A percentile compares a stretch with the other conserved stretches of the same genome.
These are phyloP conservation scores for Caenorhabditis panamensis DNA, from an alignment of 2,888 invertebrate species.

Conservation along the genomic window DNA sequence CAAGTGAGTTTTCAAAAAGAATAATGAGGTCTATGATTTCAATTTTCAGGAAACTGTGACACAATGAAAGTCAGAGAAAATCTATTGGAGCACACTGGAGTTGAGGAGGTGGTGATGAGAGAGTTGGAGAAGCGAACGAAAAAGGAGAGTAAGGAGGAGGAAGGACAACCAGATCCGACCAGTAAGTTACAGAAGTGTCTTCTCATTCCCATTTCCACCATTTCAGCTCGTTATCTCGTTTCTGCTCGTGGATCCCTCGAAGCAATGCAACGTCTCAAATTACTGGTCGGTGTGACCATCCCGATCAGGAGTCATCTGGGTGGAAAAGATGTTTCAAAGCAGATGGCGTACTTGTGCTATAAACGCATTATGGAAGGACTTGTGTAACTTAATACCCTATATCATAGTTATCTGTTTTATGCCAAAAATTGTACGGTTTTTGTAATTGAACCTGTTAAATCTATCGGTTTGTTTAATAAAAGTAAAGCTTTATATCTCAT, in stretches of 20 bases:
- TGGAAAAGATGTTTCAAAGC: conserved; percentile 27
- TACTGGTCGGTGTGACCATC: conserved; percentile 42
- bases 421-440: too few relatives aligned
- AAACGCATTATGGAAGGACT: conserved; percentile 14
- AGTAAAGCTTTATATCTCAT: too few relatives aligned
- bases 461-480: too few relatives aligned
- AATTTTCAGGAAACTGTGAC: neutral
- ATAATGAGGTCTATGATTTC: too few relatives aligned
- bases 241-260: conserved; percentile 56
- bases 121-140: neutral
- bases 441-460: too few relatives aligned
- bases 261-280: conserved; percentile 34
- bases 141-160: neutral
- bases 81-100: neutral
- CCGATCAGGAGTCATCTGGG: conserved; percentile 22
- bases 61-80: neutral
- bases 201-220: neutral
- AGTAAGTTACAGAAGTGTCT: neutral
- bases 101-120: neutral
- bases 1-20: too few relatives aligned
- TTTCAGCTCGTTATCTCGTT: conserved; percentile 45
- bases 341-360: conserved; percentile 23
- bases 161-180: neutral
- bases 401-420: neutral
- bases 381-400: neutral